A percentile compares a stretch with the other conserved stretches of the same genome.
phyloP scores from a whole-genome alignment of 2,113 vertebrate species.

The Chlorodrepanis virens region DNA sequence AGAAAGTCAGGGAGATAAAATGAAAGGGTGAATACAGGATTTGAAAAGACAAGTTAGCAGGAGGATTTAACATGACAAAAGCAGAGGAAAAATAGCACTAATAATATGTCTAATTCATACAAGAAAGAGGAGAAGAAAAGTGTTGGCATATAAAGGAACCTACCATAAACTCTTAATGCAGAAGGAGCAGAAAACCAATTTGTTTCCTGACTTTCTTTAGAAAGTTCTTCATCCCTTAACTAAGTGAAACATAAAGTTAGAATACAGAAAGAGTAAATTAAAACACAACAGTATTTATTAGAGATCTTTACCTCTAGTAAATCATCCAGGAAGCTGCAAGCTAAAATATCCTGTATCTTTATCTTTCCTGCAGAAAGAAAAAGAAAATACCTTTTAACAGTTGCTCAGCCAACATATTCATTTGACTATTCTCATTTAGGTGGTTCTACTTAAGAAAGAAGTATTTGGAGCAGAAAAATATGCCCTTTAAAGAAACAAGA shows the following conservation, averaged over 20 bases:
- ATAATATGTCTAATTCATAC: background rate
- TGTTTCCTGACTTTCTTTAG: conserved; percentile 98
- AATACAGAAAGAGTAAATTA: conserved; percentile 29
- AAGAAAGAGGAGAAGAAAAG: background rate
- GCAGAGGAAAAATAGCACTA: background rate
- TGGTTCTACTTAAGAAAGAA: background rate
- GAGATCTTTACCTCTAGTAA: conserved; percentile 86
- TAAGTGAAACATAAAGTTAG: conserved; percentile 70
- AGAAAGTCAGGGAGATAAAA: background rate
- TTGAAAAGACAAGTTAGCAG: background rate
- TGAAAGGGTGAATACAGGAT: background rate
- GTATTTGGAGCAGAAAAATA: background rate
- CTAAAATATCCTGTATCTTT: conserved; percentile 98
- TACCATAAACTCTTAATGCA: conserved; percentile 93
- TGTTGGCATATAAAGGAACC: conserved; percentile 16
- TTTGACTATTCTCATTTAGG: background rate
- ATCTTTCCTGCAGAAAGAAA: conserved; percentile 86
- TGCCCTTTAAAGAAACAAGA: fast-evolving
- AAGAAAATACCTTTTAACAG: background rate
- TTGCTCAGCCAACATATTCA: background rate
- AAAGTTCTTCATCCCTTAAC: conserved; percentile 96
- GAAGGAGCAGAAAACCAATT: conserved; percentile 99
- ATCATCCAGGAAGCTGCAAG: conserved; percentile 97
- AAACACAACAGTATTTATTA: background rate
- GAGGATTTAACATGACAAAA: background rate